phyloP scores from a whole-genome alignment of 2,113 vertebrate genomes.

The mouse (Mus musculus) region DNA sequence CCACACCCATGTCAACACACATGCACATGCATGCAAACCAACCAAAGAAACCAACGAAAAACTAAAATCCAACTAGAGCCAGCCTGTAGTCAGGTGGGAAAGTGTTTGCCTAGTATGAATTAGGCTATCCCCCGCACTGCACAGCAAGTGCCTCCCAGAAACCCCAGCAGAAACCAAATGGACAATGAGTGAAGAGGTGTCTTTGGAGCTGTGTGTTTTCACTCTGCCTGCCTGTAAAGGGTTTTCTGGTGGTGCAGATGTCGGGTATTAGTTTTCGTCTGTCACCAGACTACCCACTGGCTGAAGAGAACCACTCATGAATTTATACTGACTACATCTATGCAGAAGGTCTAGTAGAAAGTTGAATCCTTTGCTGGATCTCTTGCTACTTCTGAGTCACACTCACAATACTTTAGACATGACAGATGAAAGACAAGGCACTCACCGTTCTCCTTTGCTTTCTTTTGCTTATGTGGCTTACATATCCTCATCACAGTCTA shows the following conservation, averaged over 20 bases:
- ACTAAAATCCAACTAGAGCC: background rate
- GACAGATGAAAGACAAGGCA: conserved; percentile 12
- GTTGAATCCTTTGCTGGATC: background rate
- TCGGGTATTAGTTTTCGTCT: background rate
- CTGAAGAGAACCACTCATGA: conserved; percentile 16
- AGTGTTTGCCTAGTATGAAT: background rate
- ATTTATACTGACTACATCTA: background rate
- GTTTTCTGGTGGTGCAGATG: background rate
- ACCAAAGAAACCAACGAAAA: background rate
- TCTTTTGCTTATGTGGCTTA: background rate
- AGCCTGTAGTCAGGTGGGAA: background rate
- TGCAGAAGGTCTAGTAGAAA: background rate
- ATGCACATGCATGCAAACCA: background rate
- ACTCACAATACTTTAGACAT: conserved; percentile 31
- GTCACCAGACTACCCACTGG: background rate
- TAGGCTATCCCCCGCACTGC: background rate
- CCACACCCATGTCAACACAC: background rate
- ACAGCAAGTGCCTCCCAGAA: background rate
- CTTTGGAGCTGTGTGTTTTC: background rate
- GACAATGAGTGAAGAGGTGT: background rate
- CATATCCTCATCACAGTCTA: background rate
- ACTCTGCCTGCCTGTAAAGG: background rate
- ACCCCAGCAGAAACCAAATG: background rate
- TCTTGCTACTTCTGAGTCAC: background rate
- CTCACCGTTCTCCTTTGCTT: background rate